A percentile compares a stretch with the other conserved stretches of the same genome.
phyloP scores from a whole-genome alignment of 2,888 invertebrate species.

The Hemistola chrysoprasaria region DNA sequence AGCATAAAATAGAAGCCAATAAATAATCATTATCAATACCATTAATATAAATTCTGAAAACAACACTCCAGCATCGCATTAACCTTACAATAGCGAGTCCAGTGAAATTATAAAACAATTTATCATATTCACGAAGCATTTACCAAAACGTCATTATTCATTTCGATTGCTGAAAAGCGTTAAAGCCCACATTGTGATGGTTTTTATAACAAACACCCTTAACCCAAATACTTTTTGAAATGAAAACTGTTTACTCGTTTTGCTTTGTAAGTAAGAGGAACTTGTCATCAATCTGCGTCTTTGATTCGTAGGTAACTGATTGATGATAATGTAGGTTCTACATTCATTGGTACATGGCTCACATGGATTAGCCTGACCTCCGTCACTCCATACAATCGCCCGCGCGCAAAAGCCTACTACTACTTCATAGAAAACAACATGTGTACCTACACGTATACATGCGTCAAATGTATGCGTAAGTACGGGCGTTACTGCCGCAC shows the following conservation, averaged over 20 bases:
- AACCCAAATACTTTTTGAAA: conserved; percentile 31
- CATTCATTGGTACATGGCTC: too few relatives aligned
- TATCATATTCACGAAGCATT: conserved; percentile 57
- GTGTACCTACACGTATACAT: too few relatives aligned
- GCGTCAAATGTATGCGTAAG: too few relatives aligned
- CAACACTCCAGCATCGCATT: conserved; percentile 31
- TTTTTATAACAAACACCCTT: conserved; percentile 42
- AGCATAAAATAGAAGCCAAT: too few relatives aligned
- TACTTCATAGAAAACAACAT: too few relatives aligned
- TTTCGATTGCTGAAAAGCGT: conserved; percentile 49
- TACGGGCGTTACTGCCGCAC: too few relatives aligned
- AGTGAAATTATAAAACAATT: conserved; percentile 61
- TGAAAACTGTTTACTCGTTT: conserved; percentile 23
- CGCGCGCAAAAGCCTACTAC: too few relatives aligned
- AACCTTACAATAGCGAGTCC: conserved; percentile 41
- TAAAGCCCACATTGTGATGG: conserved; percentile 45
- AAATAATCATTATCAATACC: too few relatives aligned
- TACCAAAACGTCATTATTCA: conserved; percentile 59
- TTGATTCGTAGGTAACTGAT: background rate
- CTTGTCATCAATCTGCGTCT: conserved; percentile 14
- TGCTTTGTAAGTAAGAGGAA: conserved; percentile 22
- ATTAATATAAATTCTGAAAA: too few relatives aligned
- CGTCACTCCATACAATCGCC: too few relatives aligned
- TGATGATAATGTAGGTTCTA: background rate
- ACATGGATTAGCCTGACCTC: too few relatives aligned